Percentiles rank a stretch among this genome's conserved stretches.
phyloP scores from a whole-genome alignment of 1,140 invertebrate genomes.

The Lepidostoma basale region DNA sequence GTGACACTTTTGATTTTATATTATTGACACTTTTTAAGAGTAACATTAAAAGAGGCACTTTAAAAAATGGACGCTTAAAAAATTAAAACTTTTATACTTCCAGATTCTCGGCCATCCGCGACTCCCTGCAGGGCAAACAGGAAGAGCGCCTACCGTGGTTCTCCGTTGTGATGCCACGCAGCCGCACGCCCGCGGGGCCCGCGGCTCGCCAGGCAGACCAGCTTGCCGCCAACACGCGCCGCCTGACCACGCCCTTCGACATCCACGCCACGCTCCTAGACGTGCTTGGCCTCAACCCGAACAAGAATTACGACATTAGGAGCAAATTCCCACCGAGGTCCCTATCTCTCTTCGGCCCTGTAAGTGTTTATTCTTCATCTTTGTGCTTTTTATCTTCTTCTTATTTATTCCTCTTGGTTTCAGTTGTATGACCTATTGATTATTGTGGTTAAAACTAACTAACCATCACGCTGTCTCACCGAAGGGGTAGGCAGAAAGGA shows the following conservation, averaged over 20 bases:
- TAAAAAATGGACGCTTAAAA: background rate
- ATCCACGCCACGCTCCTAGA: constrained; percentile 74
- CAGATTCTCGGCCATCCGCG: constrained; percentile 80
- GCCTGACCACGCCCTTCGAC: constrained; percentile 82
- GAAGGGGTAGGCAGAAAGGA: too few relatives aligned
- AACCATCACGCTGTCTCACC: too few relatives aligned
- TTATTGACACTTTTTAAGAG: background rate
- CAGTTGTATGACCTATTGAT: background rate
- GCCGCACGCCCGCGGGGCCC: constrained; percentile 58
- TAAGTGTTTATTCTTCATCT: too few relatives aligned
- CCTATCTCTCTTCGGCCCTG: constrained; percentile 75
- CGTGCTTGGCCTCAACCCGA: constrained; percentile 61
- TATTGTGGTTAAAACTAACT: background rate
- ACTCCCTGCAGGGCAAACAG: constrained; percentile 86
- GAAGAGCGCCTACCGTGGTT: constrained; percentile 90
- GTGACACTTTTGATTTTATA: too few relatives aligned
- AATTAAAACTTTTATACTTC: constrained; percentile 14
- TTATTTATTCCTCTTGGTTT: too few relatives aligned
- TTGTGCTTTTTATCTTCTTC: too few relatives aligned
- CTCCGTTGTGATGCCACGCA: constrained; percentile 74
- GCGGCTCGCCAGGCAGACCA: constrained; percentile 71
- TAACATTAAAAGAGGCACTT: background rate
- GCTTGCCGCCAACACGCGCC: constrained; percentile 68
- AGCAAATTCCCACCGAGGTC: constrained; percentile 66
- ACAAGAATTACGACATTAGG: constrained; percentile 48